Base-by-base conservation (phyloP, 2,888 invertebrate genomes). In the Brassicogethes aeneus region DNA sequence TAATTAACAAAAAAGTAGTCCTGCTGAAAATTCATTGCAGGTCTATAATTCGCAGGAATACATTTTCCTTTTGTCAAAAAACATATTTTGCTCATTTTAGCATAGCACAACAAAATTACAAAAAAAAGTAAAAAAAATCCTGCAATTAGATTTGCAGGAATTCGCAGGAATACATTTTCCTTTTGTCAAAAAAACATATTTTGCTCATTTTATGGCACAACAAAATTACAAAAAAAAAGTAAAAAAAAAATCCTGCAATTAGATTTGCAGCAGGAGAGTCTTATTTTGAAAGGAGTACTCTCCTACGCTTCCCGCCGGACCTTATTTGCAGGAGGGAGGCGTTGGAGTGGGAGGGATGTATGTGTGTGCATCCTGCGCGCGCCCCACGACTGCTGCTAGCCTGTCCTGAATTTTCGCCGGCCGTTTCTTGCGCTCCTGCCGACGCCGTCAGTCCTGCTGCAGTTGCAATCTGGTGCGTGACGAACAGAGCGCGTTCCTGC, bases 331-430 rank as follows among this genome's bases (percentile, higher is more conserved):
- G 39, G 34, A 40, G 39, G 40, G 36, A 36, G 43, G 43, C 37
- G 43, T 30, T 10, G 15, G 30, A 34, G 30, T 15, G 30, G 36
- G 55, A 52, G 52, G 52, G 51, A 44, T 32, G 23, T 23, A n/a
- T n/a, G n/a, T n/a, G n/a, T 23, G 14, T 57, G 55, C 57, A 61
- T 59, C 56, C 54, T 58, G 61, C 69, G 71, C 68, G 66, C 68
- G 70, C 70, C 65, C 48, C 44, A 47, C 46, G 39, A 44, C 48
- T 45, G 45, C 48, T 46, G 36, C 44, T n/a, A n/a, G n/a, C n/a
- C n/a, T n/a, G n/a, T n/a, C n/a, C n/a, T n/a, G n/a, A n/a, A n/a
- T n/a, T n/a, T n/a, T 51, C 45, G 43, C 44, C 39, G 43, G 41
- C 45, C 46, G 43, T 13, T 32, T 12, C 32, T 32, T 32, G 12